Evolutionary conservation across 2,797 vertebrate species (phyloP), one percentile per base, ranked within the genome.

Genomic region (Sparus aurata): DNA sequence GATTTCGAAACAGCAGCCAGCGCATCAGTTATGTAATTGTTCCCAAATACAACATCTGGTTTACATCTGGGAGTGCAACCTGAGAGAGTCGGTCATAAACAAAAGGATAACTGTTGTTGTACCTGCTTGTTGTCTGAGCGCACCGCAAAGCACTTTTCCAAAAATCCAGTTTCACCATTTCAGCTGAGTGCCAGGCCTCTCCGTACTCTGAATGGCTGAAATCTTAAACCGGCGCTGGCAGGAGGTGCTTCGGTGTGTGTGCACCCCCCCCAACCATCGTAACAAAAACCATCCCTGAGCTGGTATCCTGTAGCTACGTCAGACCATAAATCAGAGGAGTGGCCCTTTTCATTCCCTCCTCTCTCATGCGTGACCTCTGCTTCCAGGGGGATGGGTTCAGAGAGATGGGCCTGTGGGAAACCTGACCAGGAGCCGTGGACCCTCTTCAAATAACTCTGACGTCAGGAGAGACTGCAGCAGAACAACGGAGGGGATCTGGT

Each of bases 301-400:
- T 71, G 83, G 87, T 94, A 94, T 95, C 92, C 84, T 81, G 75
- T 94, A 75, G 91, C 94, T 80, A 47, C 66, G 64, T 73, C 58
- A 34, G 91, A 81, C 79, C 90, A 90, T 96, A 96, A 96, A 96
- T 96, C 94, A 95, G 93, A 84, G 85, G 76, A 79, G 72, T 77
- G 82, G 90, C 60, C 74, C 91, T 90, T 93, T 95, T 94, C 91
- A 91, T 89, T 93, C 71, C 65, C 34, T 34, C 79, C 79, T 84
- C 92, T 91, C 89, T 93, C 90, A 93, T 87, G 90, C 88, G 53
- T 94, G 92, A 96, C 93, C 94, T 89, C 79, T 53, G 77, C 69
- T 70, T 81, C 85, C 82, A 34, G 30, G 30, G 30, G 34, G 34
- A 34, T 66, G 30, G 90, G 93, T 84, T 93, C 79, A 76, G 86